Evolutionary conservation across 1,140 invertebrate species (phyloP), one percentile per base, ranked within the genome.

Genomic region (Drosophila parvula): DNA sequence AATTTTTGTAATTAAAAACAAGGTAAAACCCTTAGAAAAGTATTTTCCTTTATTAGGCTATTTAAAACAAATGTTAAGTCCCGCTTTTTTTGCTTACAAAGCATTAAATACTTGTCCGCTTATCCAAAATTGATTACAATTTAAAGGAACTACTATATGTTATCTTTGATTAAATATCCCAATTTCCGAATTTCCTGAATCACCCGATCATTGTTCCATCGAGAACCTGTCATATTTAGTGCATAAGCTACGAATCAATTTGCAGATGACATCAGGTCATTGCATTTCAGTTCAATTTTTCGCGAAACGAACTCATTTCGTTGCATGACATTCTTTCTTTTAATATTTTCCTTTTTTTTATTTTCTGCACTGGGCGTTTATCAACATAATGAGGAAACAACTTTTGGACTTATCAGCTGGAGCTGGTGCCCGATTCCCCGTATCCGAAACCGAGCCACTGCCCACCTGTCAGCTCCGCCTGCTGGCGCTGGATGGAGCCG

Each of bases 341-440:
- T 27, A 45, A 18, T 38, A 9, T 18, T 27, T 74, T 60, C 53
- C 40, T 59, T 9, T 53, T 9, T 53, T 18, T 22, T 32, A 14
- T 53, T 55, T 45, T 53, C 58, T 74, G 50, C 14, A 55, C 38
- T 74, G 78, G 78, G 76, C 79, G 76, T 88, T 89, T 88, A 88
- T 88, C 84, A 89, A 79, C 84, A 89, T 88, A 88, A 88, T 88
- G 84, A 89, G 84, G 84, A 88, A 86, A 88, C 83, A 88, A 77
- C 79, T 76, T 88, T 88, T 76, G 79, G 83, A 82, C 83, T 88
- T 88, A 88, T 88, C 84, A 88, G 83, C 50, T 41, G 60, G 34
- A 43, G 44, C 41, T 40, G 65, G 34, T 40, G 59, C 5, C 30
- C 16, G 61, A 61, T 10, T 57, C 51, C 34, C 51, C 34, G 34